Percentiles rank a stretch among this genome's conserved stretches.
These are phyloP conservation scores for Drosophila burlai DNA, from an alignment of 1,140 invertebrate genomes.

Conservation along the genomic window DNA sequence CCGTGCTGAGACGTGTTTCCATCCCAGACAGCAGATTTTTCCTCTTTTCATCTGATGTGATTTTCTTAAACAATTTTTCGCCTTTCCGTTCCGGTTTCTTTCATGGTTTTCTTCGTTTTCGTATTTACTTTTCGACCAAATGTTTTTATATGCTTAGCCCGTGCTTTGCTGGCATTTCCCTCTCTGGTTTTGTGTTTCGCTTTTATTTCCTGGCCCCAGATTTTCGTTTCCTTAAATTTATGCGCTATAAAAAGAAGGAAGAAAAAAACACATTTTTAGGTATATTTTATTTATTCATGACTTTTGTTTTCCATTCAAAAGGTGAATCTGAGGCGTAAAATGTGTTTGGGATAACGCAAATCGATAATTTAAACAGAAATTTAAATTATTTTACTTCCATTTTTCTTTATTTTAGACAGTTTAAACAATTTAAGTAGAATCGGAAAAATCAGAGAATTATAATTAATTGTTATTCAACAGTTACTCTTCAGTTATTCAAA, in stretches of 20 bases:
- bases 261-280: slow-evolving; percentile 42
- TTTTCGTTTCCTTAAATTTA: slow-evolving; percentile 73
- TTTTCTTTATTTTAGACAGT: not conserved
- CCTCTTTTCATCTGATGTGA: slow-evolving; percentile 67
- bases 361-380: slow-evolving; percentile 39
- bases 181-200: slow-evolving; percentile 56
- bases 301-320: slow-evolving; percentile 58
- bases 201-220: slow-evolving; percentile 72
- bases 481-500: not conserved
- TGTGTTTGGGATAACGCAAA: slow-evolving; percentile 27
- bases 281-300: slow-evolving; percentile 70
- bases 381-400: not conserved
- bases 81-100: slow-evolving; percentile 19
- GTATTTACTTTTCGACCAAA: slow-evolving; percentile 49
- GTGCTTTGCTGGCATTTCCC: slow-evolving; percentile 35
- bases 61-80: slow-evolving; percentile 62
- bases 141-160: slow-evolving; percentile 42
- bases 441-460: not conserved
- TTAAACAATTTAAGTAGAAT: not conserved
- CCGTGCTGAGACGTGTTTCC: slow-evolving; percentile 63
- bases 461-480: not conserved
- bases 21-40: slow-evolving; percentile 78
- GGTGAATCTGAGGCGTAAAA: slow-evolving; percentile 23
- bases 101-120: slow-evolving; percentile 31
- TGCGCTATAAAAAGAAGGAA: slow-evolving; percentile 61